Percentiles rank a stretch among this genome's conserved stretches.
Evolutionary conservation across 1,140 invertebrate species (phyloP).

Genomic region (Trissolcus basalis): DNA sequence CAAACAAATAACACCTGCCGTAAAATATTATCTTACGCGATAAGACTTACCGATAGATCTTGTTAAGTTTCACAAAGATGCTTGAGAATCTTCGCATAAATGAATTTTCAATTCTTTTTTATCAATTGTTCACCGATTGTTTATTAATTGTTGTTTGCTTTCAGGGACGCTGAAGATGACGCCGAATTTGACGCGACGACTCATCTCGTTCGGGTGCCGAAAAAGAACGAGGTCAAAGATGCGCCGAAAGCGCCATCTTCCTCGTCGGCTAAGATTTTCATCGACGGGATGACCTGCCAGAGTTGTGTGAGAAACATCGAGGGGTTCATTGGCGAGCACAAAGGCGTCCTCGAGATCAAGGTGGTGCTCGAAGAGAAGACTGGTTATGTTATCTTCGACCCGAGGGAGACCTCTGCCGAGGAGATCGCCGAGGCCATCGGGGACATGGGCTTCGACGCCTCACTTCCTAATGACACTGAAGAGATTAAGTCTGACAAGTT

Average conservation of each 20-base stretch:
- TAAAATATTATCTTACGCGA: neutral
- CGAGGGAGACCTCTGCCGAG: constrained; percentile 72
- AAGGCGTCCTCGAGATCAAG: constrained; percentile 78
- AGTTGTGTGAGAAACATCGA: constrained; percentile 88
- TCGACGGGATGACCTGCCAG: constrained; percentile 89
- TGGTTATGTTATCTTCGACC: constrained; percentile 78
- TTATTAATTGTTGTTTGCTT: constrained; percentile 16
- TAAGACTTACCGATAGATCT: too few species aligned
- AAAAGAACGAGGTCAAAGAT: constrained; percentile 25
- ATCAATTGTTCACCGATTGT: too few species aligned
- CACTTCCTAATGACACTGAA: constrained; percentile 20
- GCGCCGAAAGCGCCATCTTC: constrained; percentile 2
- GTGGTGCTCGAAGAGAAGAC: constrained; percentile 80
- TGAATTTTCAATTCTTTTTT: too few species aligned
- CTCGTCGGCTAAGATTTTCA: constrained; percentile 68
- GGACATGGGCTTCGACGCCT: constrained; percentile 84
- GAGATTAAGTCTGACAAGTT: constrained; percentile 71
- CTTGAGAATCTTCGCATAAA: too few species aligned
- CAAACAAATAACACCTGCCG: neutral
- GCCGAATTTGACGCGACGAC: constrained; percentile 61
- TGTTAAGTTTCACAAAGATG: too few species aligned
- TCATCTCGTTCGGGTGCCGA: constrained; percentile 60
- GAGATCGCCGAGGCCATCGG: constrained; percentile 80
- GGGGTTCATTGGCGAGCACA: constrained; percentile 78
- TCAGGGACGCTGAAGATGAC: constrained; percentile 67